Conservation (phyloP, 2,113 vertebrate species). For the Genyomyrus donnyi region DNA sequence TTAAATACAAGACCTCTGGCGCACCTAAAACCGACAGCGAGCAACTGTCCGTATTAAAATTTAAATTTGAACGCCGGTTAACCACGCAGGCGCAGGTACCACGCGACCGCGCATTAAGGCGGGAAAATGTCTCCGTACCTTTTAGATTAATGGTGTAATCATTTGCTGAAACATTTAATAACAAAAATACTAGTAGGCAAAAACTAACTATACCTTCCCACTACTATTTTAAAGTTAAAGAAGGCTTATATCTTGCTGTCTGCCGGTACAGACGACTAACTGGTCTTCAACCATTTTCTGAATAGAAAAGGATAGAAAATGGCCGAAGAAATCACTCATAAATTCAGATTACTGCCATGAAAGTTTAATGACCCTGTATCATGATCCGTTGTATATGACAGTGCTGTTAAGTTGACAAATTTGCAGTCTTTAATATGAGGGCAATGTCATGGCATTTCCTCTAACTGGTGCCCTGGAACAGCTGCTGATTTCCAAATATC, state of each 20-base stretch:
- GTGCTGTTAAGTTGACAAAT: neutral
- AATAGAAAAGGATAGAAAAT: neutral
- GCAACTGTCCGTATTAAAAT: neutral
- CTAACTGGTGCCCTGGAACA: neutral
- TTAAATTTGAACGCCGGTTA: neutral
- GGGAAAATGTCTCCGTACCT: neutral
- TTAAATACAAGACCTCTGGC: neutral
- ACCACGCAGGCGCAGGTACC: neutral
- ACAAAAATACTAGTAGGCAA: neutral
- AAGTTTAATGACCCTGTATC: neutral
- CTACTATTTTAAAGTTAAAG: neutral
- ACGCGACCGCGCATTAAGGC: neutral
- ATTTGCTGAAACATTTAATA: neutral
- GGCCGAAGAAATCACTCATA: neutral
- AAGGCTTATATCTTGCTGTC: neutral
- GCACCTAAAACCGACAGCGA: neutral
- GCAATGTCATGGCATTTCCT: neutral
- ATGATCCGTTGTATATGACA: neutral
- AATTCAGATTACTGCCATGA: neutral
- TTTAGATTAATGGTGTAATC: neutral
- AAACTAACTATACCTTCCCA: neutral
- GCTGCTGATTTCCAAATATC: neutral
- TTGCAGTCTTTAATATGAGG: neutral
- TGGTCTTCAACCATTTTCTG: neutral
- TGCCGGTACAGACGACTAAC: neutral